Evolutionary conservation across 2,797 vertebrate genomes (phyloP).

Genomic region (Falco concolor): DNA sequence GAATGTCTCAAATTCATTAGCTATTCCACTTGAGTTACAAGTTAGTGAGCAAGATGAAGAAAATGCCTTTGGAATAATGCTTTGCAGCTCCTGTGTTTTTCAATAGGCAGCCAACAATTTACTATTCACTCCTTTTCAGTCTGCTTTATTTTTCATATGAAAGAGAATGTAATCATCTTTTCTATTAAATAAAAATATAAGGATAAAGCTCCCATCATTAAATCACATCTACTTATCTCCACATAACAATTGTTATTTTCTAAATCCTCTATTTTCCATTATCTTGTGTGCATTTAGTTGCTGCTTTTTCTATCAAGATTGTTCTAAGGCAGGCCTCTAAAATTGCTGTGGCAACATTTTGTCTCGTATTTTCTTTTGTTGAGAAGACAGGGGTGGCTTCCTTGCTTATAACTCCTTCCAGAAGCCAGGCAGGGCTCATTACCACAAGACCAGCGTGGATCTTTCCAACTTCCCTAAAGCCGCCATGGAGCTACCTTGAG

Average conservation of each 20-base stretch:
- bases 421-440: not conserved
- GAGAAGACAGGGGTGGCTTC: not conserved
- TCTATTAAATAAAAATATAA: not conserved
- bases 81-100: not conserved
- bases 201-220: not conserved
- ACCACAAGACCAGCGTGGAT: not conserved
- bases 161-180: not conserved
- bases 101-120: not conserved
- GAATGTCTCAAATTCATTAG: constrained; percentile 36
- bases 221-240: not conserved
- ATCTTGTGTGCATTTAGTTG: not conserved
- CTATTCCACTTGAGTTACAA: not conserved
- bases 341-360: not conserved
- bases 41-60: not conserved
- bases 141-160: not conserved
- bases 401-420: not conserved
- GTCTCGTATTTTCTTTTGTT: not conserved
- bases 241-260: not conserved
- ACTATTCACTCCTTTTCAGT: not conserved
- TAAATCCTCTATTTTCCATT: not conserved
- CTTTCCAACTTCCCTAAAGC: not conserved
- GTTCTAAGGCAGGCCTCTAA: not conserved
- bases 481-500: not conserved
- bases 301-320: not conserved
- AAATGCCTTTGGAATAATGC: not conserved